Conservation (phyloP, 30 jellyfish, hydroid and myxozoan species). For the Catostylus mosaicus region DNA sequence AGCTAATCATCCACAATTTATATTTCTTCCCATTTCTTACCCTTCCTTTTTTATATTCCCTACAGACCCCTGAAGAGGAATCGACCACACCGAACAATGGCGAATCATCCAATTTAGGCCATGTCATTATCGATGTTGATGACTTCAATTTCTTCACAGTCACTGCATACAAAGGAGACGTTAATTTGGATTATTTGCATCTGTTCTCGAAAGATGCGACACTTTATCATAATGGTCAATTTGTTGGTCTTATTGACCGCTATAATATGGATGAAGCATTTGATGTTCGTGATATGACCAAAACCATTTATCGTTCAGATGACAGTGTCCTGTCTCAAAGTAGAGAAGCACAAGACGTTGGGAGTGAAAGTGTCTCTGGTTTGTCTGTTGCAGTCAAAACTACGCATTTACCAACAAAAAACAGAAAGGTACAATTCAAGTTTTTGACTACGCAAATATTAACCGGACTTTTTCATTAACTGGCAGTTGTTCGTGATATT, state of each 20-base stretch:
- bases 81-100: background rate
- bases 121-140: slow-evolving; percentile 69
- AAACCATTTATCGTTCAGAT: slow-evolving; percentile 80
- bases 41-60: background rate
- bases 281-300: background rate
- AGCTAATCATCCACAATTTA: no score
- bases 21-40: background rate
- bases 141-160: slow-evolving; percentile 81
- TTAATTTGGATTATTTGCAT: slow-evolving; percentile 60
- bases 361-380: slow-evolving; percentile 67
- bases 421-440: slow-evolving; percentile 70
- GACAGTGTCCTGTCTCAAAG: slow-evolving; percentile 56
- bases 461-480: no score
- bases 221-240: slow-evolving; percentile 56
- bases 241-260: slow-evolving; percentile 40
- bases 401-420: slow-evolving; percentile 46
- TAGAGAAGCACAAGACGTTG: slow-evolving; percentile 67
- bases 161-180: slow-evolving; percentile 87
- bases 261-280: slow-evolving; percentile 81
- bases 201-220: slow-evolving; percentile 71
- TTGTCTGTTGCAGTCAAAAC: slow-evolving; percentile 81
- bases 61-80: slow-evolving; percentile 31
- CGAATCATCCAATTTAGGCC: slow-evolving; percentile 59
- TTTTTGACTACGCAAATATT: no score
- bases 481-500: no score